Conservation (phyloP, 2,888 invertebrate genomes). For the Drosophila heteroneura region DNA sequence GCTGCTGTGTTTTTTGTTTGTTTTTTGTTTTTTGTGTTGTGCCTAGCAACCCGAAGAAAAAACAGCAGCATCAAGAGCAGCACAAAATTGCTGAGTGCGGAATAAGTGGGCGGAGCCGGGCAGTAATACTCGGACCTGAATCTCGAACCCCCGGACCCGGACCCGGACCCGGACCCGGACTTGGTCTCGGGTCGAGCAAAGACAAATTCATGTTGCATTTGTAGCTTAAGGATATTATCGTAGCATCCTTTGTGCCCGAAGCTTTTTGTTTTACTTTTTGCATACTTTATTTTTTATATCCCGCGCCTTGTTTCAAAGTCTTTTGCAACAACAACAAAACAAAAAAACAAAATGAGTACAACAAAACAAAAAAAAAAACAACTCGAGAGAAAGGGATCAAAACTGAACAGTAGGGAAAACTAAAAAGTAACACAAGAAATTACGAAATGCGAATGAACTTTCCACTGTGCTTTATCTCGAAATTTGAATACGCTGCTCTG, state of each 20-base stretch:
- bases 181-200: slow-evolving; percentile 55
- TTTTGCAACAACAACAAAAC: slow-evolving; percentile 29
- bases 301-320: slow-evolving; percentile 61
- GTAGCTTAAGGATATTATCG: slow-evolving; percentile 81
- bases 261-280: slow-evolving; percentile 72
- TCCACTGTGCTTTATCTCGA: neutral
- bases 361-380: neutral
- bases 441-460: slow-evolving; percentile 3
- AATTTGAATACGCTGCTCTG: slow-evolving; percentile 3
- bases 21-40: slow-evolving; percentile 5
- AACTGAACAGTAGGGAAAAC: slow-evolving; percentile 28
- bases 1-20: slow-evolving; percentile 26
- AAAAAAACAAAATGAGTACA: neutral
- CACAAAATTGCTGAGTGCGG: slow-evolving; percentile 54
- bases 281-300: slow-evolving; percentile 63
- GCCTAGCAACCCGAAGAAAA: slow-evolving; percentile 65
- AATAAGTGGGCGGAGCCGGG: slow-evolving; percentile 28
- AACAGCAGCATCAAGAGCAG: slow-evolving; percentile 40
- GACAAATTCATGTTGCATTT: slow-evolving; percentile 81
- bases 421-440: slow-evolving; percentile 26
- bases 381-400: neutral
- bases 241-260: slow-evolving; percentile 72
- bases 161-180: slow-evolving; percentile 1
- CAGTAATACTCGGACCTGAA: slow-evolving; percentile 12
- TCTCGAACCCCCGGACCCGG: neutral